Percentiles rank a stretch among this genome's conserved stretches.
Evolutionary conservation across 92 coral and sea anemone genomes (phyloP).

Genomic region (Epizoanthus scotinus): DNA sequence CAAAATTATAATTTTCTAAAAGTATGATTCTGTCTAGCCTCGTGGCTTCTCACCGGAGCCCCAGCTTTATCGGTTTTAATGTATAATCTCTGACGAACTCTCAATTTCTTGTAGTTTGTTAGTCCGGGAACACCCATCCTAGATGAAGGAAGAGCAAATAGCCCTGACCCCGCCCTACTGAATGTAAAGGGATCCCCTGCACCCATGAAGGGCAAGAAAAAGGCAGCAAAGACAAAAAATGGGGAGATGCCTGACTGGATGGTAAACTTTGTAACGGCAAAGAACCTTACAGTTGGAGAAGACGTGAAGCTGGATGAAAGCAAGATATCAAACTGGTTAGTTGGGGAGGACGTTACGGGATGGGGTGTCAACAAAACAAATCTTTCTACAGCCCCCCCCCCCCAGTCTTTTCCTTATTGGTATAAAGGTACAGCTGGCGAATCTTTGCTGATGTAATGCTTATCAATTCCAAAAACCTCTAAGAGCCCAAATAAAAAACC

Average conservation of each 20-base stretch:
- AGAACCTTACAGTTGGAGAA: conserved; percentile 75
- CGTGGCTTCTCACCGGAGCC: no score
- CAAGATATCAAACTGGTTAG: conserved; percentile 31
- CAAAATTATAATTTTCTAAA: no score
- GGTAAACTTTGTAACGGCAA: conserved; percentile 76
- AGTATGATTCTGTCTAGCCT: no score
- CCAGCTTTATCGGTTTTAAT: no score
- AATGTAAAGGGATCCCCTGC: conserved; percentile 16
- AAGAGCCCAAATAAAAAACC: no score
- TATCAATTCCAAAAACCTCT: no score
- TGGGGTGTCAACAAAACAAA: no score
- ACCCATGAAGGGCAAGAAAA: conserved; percentile 26
- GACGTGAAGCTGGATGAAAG: conserved; percentile 80
- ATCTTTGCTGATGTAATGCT: no score
- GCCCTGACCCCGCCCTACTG: conserved; percentile 34
- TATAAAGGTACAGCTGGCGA: no score
- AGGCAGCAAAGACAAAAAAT: conserved; percentile 40
- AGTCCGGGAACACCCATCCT: conserved; percentile 69
- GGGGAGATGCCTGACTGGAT: conserved; percentile 95
- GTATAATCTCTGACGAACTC: neutral
- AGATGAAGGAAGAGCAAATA: conserved; percentile 48
- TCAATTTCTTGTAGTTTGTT: conserved; percentile 54
- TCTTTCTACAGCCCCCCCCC: no score
- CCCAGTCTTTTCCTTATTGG: no score
- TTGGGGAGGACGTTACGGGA: neutral